Evolutionary conservation across 2,888 invertebrate species (phyloP).

Genomic region (Coelopa pilipes): DNA sequence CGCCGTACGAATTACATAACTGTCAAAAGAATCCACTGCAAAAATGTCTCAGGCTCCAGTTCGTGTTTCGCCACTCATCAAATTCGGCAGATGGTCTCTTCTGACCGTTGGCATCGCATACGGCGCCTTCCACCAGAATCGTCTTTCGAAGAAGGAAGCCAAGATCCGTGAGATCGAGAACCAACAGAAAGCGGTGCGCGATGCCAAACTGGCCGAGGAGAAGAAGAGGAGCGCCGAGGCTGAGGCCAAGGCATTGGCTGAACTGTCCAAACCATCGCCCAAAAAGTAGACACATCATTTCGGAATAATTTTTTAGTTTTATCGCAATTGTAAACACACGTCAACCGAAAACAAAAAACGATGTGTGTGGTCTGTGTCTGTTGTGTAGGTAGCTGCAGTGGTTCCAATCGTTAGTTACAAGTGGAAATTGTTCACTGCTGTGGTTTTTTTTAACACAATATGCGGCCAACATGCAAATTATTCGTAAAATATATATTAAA

Average conservation of each 20-base stretch:
- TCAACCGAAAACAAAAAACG: conserved; percentile 14
- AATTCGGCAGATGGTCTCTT: conserved; percentile 85
- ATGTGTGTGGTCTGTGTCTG: conserved; percentile 13
- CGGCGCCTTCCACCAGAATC: conserved; percentile 78
- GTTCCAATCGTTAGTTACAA: background rate
- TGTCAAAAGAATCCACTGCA: conserved; percentile 27
- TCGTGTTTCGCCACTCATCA: conserved; percentile 83
- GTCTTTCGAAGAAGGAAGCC: conserved; percentile 75
- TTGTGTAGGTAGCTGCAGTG: background rate
- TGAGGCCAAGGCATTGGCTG: conserved; percentile 57
- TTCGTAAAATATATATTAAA: conserved; percentile 7
- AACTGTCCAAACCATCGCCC: conserved; percentile 52
- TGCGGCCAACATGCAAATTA: background rate
- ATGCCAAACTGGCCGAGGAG: conserved; percentile 78
- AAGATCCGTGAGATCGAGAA: conserved; percentile 75
- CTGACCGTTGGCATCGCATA: conserved; percentile 78
- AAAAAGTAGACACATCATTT: conserved; percentile 42
- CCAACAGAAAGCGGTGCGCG: conserved; percentile 75
- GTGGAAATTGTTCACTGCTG: background rate
- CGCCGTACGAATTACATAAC: conserved; percentile 58
- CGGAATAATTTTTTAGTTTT: conserved; percentile 36
- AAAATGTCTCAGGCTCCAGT: conserved; percentile 72
- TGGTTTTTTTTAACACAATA: background rate
- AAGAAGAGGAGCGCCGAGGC: conserved; percentile 73
- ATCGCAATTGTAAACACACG: conserved; percentile 33